Evolutionary conservation across 2,888 invertebrate genomes (phyloP).

Genomic region (Drosophila pseudotakahashii): DNA sequence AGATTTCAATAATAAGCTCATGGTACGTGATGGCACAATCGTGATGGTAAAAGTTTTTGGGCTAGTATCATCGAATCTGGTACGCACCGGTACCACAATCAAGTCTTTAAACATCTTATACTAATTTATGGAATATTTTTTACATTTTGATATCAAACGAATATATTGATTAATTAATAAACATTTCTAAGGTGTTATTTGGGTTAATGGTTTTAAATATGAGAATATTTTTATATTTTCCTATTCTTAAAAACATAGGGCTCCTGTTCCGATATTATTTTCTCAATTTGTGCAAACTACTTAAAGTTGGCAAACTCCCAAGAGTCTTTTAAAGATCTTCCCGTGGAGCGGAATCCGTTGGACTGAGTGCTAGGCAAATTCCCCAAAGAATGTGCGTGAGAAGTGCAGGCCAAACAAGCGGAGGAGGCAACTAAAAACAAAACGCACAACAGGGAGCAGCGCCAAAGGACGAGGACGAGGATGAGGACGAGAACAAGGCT

Average conservation of each 20-base stretch:
- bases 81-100: constrained; percentile 1
- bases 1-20: not conserved
- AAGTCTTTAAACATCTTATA: not conserved
- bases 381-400: constrained; percentile 61
- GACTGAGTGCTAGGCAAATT: constrained; percentile 62
- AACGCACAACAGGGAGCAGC: constrained; percentile 65
- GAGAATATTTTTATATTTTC: too few relatives aligned
- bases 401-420: constrained; percentile 71
- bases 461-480: constrained; percentile 20
- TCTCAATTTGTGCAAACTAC: constrained; percentile 3
- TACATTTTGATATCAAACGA: too few relatives aligned
- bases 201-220: too few relatives aligned
- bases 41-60: not conserved
- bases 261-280: not conserved
- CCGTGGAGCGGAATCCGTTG: constrained; percentile 1
- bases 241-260: not conserved
- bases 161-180: too few relatives aligned
- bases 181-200: too few relatives aligned
- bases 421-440: constrained; percentile 55
- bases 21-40: too few relatives aligned
- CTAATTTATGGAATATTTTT: not conserved
- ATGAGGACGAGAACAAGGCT: constrained; percentile 8
- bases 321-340: constrained; percentile 34
- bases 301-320: constrained; percentile 19
- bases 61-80: not conserved